Base-by-base conservation (phyloP, 2,797 vertebrate species). In the Eulemur albifrons region DNA sequence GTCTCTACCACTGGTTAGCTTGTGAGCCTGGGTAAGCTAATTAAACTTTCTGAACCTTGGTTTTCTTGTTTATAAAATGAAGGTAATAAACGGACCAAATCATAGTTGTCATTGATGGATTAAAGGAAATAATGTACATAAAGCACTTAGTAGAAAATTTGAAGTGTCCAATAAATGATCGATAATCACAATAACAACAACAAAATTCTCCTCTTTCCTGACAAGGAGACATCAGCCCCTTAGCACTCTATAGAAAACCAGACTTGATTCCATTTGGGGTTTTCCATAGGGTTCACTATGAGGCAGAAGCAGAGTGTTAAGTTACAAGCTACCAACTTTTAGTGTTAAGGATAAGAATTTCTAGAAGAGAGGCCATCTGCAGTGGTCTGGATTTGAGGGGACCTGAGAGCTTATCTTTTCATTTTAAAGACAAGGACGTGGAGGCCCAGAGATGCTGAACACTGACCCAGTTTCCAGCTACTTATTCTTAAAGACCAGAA, bases 41-140 rank as follows among this genome's bases (percentile, higher is more conserved):
- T 70, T n/a, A 63, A 90, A 32, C 43, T 94, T 80, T 45, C 9
- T 50, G 50, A 91, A 14, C 20, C 52, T 63, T 77, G 52, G 9
- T 72, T 80, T 88, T 80, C 38, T 91, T 88, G 45, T 80, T 93
- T 82, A 79, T 83, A 52, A 95, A 93, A 61, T 63, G 30, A 69
- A 32, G 10, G 50, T 90, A 95, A 85, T 54, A 35, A 88, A 94
- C 76, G 79, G 17, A 32, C 23, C 23, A 93, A 75, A 81, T 73
- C 21, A 43, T 38, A 77, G 15, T 30, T 25, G 11, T 35, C 70
- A 11, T 67, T 89, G 52, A 92, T 9, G 4, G 3, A 54, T 69
- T 67, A 76, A 57, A 57, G 40, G 38, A 87, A 73, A 40, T 38
- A 35, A 57, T 4, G 21, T 57, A 63, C 32, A 17, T 45, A 67